Conservation (phyloP, 2,797 vertebrate genomes). For the Tenualosa ilisha region DNA sequence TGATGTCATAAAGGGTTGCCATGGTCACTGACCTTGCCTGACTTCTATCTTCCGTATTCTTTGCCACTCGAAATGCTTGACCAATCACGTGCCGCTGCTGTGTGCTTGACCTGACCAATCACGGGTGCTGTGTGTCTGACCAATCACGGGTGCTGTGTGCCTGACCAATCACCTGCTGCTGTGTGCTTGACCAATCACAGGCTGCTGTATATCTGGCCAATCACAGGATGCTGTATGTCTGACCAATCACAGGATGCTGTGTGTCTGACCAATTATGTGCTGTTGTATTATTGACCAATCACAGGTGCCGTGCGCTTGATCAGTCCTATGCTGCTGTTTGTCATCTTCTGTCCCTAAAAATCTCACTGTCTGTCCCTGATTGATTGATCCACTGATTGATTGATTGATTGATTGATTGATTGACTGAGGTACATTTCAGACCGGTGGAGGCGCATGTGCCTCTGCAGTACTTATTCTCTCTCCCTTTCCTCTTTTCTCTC, state of each 20-base stretch:
- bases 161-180: slow-evolving; percentile 48
- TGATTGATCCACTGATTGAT: slow-evolving; percentile 52
- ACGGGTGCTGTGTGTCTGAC: not conserved
- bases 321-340: slow-evolving; percentile 62
- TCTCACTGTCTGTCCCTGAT: slow-evolving; percentile 63
- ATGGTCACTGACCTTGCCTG: slow-evolving; percentile 69
- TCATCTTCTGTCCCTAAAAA: slow-evolving; percentile 59
- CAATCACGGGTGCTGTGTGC: not conserved
- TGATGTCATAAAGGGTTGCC: slow-evolving; percentile 48
- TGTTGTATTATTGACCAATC: slow-evolving; percentile 62
- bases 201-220: not conserved
- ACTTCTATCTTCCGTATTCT: slow-evolving; percentile 64
- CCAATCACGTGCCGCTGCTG: slow-evolving; percentile 63
- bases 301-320: too few relatives aligned
- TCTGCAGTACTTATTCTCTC: not conserved
- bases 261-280: slow-evolving; percentile 38
- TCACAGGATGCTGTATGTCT: not conserved
- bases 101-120: slow-evolving; percentile 64
- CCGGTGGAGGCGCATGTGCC: not conserved
- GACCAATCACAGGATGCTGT: not conserved
- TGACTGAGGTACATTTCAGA: not conserved
- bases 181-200: slow-evolving; percentile 59
- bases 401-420: slow-evolving; percentile 52
- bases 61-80: slow-evolving; percentile 67
- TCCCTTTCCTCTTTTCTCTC: too few relatives aligned